phyloP scores from a whole-genome alignment of 2,113 vertebrate genomes.

The Crotalus viridis region DNA sequence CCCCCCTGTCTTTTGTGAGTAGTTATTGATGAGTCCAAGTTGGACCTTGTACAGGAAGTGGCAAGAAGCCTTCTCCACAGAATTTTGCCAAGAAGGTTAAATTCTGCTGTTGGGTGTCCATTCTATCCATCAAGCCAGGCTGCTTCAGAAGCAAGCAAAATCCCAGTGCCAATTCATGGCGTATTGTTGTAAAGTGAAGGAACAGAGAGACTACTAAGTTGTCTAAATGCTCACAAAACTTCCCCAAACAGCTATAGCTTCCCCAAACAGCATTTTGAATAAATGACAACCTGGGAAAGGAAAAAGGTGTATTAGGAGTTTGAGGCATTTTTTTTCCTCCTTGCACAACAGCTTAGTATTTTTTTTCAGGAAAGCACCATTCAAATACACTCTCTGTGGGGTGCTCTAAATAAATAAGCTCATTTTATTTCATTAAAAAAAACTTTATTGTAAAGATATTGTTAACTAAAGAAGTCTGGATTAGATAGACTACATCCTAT shows the following conservation, averaged over 20 bases:
- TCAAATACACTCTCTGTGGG: not conserved
- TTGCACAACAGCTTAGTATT: not conserved
- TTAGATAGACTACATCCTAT: not conserved
- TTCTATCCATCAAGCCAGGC: not conserved
- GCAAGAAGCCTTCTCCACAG: not conserved
- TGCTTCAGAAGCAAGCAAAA: not conserved
- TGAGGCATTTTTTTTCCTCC: not conserved
- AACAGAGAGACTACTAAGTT: not conserved
- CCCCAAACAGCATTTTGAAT: not conserved
- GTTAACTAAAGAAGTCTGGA: not conserved
- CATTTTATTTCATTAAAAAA: not conserved
- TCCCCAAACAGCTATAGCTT: not conserved
- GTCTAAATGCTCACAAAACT: not conserved
- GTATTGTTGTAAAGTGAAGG: not conserved
- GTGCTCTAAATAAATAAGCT: not conserved
- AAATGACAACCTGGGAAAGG: not conserved
- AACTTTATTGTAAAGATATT: not conserved
- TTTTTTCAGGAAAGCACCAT: not conserved
- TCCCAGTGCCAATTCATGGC: not conserved
- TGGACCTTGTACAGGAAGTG: not conserved
- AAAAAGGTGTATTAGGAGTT: not conserved
- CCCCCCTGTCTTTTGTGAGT: fast-evolving
- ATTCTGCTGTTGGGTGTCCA: fast-evolving
- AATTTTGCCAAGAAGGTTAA: not conserved
- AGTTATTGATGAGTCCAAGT: fast-evolving